Conservation (phyloP, 2,888 invertebrate genomes). For the Pimpla rufipes region DNA sequence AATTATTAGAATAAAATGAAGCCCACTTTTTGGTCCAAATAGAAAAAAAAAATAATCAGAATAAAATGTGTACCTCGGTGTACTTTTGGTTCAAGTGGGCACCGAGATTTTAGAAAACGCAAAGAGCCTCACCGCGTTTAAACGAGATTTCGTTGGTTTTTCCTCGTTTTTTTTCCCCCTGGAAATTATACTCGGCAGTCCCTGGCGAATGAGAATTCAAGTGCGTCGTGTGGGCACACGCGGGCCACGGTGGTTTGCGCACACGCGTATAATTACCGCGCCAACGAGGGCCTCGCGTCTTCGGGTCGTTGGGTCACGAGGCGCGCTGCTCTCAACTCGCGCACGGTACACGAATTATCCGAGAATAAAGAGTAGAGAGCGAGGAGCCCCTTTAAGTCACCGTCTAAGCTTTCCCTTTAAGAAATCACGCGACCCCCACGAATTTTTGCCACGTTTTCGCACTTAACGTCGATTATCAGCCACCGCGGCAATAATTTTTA, state of each 20-base stretch:
- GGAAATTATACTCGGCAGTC: slow-evolving; percentile 11
- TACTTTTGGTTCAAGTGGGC: neutral
- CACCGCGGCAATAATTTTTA: slow-evolving; percentile 4
- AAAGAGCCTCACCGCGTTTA: neutral
- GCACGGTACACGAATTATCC: neutral
- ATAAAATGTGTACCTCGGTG: neutral
- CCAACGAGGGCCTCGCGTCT: slow-evolving; percentile 46
- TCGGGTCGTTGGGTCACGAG: slow-evolving; percentile 64
- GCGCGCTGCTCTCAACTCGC: slow-evolving; percentile 6
- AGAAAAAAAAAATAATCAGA: no score
- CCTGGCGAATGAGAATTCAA: slow-evolving; percentile 46
- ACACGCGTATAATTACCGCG: slow-evolving; percentile 52
- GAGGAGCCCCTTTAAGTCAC: slow-evolving; percentile 6
- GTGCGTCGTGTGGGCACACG: slow-evolving; percentile 43
- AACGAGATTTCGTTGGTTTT: slow-evolving; percentile 32
- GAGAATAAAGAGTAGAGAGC: slow-evolving; percentile 29
- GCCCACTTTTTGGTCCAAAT: no score
- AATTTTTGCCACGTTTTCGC: slow-evolving; percentile 24
- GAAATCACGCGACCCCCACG: neutral
- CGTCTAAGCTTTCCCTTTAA: slow-evolving; percentile 28
- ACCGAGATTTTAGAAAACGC: neutral
- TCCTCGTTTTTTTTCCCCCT: neutral
- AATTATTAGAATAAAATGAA: no score
- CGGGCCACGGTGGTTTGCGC: slow-evolving; percentile 38
- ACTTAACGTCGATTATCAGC: slow-evolving; percentile 15